phyloP scores from a whole-genome alignment of 2,797 vertebrate species.

The Chlorospingus flavigularis region DNA sequence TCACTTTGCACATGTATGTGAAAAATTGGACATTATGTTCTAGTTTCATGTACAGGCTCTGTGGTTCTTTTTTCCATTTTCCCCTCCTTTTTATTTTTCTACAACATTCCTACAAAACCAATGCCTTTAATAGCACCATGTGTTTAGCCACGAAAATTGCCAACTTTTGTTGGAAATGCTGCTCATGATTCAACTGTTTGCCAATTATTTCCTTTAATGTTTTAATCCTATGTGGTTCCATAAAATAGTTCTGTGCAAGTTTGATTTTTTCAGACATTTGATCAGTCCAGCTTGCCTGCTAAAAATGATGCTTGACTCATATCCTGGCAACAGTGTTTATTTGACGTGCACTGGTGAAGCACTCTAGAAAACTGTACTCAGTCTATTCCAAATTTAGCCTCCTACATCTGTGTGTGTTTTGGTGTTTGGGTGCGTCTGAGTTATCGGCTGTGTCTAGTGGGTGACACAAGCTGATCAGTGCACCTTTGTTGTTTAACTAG shows the following conservation, averaged over 20 bases:
- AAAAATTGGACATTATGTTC: neutral
- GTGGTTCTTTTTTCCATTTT: neutral
- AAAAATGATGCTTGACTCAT: constrained; percentile 47
- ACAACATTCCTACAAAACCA: neutral
- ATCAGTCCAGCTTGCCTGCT: constrained; percentile 15
- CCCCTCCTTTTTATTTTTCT: neutral
- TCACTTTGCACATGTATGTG: fast-evolving
- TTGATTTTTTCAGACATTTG: constrained; percentile 21
- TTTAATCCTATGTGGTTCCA: neutral
- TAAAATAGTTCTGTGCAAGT: neutral
- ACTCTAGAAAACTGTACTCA: neutral
- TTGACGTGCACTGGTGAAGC: neutral
- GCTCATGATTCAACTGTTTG: neutral
- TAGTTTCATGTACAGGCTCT: neutral
- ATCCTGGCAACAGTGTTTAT: constrained; percentile 42
- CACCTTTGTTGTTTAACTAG: neutral
- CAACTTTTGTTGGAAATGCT: neutral
- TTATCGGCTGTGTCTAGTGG: neutral
- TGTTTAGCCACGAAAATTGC: neutral
- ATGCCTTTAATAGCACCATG: neutral
- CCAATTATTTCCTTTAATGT: neutral
- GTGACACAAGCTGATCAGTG: neutral
- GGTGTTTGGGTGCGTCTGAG: constrained; percentile 31
- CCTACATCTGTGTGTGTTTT: neutral
- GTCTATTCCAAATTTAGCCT: constrained; percentile 14